Conservation (phyloP, 2,113 vertebrate genomes). For the Phainopepla nitens region DNA sequence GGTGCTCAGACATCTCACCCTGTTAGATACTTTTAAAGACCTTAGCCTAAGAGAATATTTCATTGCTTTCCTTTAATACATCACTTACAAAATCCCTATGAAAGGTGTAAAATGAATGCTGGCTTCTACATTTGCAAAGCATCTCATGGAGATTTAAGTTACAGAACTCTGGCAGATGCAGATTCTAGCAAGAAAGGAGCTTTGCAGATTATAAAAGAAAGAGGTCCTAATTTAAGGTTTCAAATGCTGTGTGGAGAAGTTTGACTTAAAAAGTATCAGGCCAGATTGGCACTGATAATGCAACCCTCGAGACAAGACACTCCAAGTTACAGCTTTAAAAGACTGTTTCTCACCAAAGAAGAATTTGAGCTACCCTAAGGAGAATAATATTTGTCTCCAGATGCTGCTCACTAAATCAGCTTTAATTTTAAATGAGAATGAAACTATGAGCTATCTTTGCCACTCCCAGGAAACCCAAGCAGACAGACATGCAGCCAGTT, state of each 20-base stretch:
- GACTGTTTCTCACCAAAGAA: background rate
- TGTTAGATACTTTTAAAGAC: background rate
- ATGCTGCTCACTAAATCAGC: background rate
- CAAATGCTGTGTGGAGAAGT: background rate
- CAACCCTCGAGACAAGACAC: background rate
- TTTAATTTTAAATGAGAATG: background rate
- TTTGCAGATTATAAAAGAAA: background rate
- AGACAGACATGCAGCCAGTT: background rate
- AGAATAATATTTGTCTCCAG: background rate
- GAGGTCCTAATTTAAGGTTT: background rate
- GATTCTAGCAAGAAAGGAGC: background rate
- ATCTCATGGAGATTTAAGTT: background rate
- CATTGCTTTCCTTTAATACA: background rate
- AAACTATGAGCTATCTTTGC: background rate
- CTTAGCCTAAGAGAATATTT: background rate
- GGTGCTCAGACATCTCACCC: background rate
- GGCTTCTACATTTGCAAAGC: background rate
- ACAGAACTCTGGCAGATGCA: background rate
- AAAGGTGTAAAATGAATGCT: background rate
- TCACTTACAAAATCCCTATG: background rate
- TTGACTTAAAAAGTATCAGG: background rate
- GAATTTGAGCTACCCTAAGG: background rate
- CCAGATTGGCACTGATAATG: background rate
- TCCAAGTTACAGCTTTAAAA: background rate
- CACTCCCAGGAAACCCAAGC: conserved; percentile 19